Base-by-base conservation (phyloP, 2,797 vertebrate species). In the Alosa sapidissima region DNA sequence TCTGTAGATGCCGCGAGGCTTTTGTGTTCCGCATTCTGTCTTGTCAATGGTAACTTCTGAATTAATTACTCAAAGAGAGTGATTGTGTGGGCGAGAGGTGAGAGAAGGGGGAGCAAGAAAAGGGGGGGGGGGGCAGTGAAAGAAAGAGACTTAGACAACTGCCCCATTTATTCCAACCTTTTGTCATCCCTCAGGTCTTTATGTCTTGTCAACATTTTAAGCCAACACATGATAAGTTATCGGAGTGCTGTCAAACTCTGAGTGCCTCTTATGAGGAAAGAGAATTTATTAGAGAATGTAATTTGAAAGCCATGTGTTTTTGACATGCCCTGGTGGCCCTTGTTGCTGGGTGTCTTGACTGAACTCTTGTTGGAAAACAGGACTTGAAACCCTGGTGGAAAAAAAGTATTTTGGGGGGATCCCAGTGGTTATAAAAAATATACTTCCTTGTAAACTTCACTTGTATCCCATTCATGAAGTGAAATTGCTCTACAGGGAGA, bases 31-130 rank as follows among this genome's bases (percentile, higher is more conserved):
- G 90, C 90, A 90, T 94, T 95, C 92, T 93, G 91, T 91, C 90
- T 92, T 90, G 93, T 94, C 91, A 94, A 94, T 90, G 89, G 93
- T 91, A 94, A 93, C 92, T 94, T 93, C 72, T 93, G 88, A 93
- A 94, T 94, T 91, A 94, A 93, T 94, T 94, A 93, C 91, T 91
- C 88, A 89, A 93, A 92, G 89, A 86, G 86, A 88, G 85, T 48
- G 49, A 86, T 81, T 86, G 33, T 84, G 89, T 81, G 86, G 85
- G 88, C 87, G 4, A 89, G 88, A 91, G 86, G 84, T 82, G 62
- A 47, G 33, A 86, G 81, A 87, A 87, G 85, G 87, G 83, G 87
- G 89, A 90, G 90, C 91, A 62, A 10, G 92, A 19, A 55, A 21
- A 55, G 19, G n/a, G n/a, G n/a, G n/a, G 19, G 5, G 91, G 90